phyloP scores from a whole-genome alignment of 53 echinoderm and acorn worm species.

The Crossaster papposus region DNA sequence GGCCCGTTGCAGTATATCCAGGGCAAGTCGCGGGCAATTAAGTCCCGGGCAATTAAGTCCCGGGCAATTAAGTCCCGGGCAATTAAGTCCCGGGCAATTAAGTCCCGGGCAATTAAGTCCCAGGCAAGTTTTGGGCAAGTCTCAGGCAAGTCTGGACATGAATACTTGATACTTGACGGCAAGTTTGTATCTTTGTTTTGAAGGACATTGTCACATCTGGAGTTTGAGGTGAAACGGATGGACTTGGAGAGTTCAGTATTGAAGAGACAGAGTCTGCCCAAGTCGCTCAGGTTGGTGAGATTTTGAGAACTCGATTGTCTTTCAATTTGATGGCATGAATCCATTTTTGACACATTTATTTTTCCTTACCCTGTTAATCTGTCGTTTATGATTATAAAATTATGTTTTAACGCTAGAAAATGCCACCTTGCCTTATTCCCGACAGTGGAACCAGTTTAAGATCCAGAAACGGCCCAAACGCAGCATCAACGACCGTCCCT shows the following conservation, averaged over 20 bases:
- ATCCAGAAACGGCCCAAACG: neutral
- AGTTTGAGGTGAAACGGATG: conserved; percentile 61
- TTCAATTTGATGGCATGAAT: no score
- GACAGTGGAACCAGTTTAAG: conserved; percentile 31
- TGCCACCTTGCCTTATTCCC: neutral
- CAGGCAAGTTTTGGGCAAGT: no score
- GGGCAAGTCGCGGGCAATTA: no score
- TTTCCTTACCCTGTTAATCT: no score
- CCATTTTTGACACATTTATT: no score
- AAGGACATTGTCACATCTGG: conserved; percentile 53
- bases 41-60: no score
- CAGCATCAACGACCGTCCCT: neutral
- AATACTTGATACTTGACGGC: neutral
- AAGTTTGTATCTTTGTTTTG: conserved; percentile 8
- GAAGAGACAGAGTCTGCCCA: conserved; percentile 36
- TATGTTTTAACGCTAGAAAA: neutral
- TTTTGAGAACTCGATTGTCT: neutral
- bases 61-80: no score
- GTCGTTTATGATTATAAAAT: neutral
- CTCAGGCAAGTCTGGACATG: neutral
- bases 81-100: no score
- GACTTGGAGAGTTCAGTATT: conserved; percentile 48
- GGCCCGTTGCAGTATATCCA: no score
- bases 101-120: no score
- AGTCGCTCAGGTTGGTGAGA: conserved; percentile 12